Evolutionary conservation across 2,888 invertebrate genomes (phyloP).

Genomic region (Antheraea assamensis): DNA sequence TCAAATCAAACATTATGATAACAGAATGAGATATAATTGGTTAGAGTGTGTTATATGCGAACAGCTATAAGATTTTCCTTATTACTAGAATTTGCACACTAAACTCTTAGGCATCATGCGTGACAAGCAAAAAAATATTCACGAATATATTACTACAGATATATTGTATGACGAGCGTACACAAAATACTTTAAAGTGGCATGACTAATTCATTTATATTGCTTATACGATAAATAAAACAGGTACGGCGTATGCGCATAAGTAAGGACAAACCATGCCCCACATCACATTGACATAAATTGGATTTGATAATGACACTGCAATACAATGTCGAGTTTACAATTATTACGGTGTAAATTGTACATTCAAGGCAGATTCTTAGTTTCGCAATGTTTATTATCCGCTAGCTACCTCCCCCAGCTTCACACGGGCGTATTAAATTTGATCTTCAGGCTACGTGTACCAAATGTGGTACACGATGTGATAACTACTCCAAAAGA

Average conservation of each 20-base stretch:
- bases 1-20: too few relatives aligned
- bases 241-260: conserved; percentile 1
- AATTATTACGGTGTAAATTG: conserved; percentile 22
- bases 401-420: too few relatives aligned
- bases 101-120: background rate
- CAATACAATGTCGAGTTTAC: conserved; percentile 30
- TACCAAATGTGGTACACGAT: too few relatives aligned
- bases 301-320: conserved; percentile 17
- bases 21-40: too few relatives aligned
- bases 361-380: background rate
- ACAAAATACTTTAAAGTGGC: background rate
- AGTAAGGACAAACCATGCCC: background rate
- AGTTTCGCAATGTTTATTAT: background rate
- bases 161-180: background rate
- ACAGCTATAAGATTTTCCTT: too few relatives aligned
- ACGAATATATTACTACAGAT: background rate
- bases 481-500: too few relatives aligned
- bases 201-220: background rate
- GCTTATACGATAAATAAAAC: background rate
- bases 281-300: conserved; percentile 8
- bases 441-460: too few relatives aligned
- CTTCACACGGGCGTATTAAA: too few relatives aligned
- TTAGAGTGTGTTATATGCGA: too few relatives aligned
- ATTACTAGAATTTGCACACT: background rate
- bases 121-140: background rate